phyloP scores from a whole-genome alignment of 2,888 invertebrate species.

The Acronicta aceris region DNA sequence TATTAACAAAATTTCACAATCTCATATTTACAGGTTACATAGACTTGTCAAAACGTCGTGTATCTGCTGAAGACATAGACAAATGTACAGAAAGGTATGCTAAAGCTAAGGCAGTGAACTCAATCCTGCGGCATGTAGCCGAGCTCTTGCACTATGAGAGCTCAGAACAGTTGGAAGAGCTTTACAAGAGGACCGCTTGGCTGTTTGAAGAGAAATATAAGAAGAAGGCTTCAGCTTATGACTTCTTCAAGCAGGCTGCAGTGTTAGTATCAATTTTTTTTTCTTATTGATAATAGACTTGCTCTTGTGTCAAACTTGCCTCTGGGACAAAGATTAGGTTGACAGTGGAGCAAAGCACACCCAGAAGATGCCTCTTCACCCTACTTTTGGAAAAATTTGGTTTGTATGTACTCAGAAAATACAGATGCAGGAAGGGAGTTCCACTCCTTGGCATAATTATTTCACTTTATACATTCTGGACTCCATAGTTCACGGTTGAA shows the following conservation, averaged over 20 bases:
- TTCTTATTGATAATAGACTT: no score
- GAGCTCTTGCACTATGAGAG: constrained; percentile 97
- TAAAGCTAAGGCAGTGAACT: constrained; percentile 99
- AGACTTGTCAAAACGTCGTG: constrained; percentile 99
- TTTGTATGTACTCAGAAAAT: no score
- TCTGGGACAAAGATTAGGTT: no score
- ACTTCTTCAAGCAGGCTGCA: constrained; percentile 99
- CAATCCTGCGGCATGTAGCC: constrained; percentile 98
- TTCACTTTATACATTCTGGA: no score
- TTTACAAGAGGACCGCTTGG: constrained; percentile 99
- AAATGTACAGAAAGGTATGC: constrained; percentile 99
- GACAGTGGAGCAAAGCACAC: no score
- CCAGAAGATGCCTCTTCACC: no score
- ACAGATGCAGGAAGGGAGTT: no score
- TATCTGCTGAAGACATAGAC: constrained; percentile 99
- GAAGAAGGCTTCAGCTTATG: constrained; percentile 98
- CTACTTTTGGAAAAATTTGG: no score
- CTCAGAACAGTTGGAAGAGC: constrained; percentile 97
- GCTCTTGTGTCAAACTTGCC: no score
- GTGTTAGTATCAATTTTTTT: constrained; percentile 90
- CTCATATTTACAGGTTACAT: constrained; percentile 95
- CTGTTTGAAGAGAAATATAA: constrained; percentile 99
- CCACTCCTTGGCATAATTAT: no score
- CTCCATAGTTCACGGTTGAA: no score
- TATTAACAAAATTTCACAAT: background rate